Evolutionary conservation across 2,797 vertebrate species (phyloP).

Genomic region (Bryconaethiops microstoma): DNA sequence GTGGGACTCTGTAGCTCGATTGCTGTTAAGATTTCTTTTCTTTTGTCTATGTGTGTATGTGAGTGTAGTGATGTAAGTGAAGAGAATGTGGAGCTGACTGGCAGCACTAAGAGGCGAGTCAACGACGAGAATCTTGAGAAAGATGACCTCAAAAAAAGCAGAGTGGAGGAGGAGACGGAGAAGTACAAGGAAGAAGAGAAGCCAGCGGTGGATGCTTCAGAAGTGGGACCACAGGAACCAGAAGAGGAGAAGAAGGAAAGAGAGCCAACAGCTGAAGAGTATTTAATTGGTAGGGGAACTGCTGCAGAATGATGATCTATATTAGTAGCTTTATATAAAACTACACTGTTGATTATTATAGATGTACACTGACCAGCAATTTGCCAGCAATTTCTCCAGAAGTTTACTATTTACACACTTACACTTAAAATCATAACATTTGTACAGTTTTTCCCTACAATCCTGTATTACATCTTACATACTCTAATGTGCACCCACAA

Average conservation of each 20-base stretch:
- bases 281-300: conserved; percentile 69
- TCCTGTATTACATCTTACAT: no score
- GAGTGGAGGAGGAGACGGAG: conserved; percentile 64
- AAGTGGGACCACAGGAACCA: conserved; percentile 44
- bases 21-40: not conserved
- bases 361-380: no score
- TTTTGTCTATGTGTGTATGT: conserved; percentile 12
- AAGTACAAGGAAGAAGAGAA: conserved; percentile 31
- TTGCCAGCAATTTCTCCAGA: no score
- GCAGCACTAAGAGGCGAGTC: conserved; percentile 72
- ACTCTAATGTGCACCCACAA: no score
- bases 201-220: conserved; percentile 35
- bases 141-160: conserved; percentile 80
- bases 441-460: no score
- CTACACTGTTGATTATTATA: not conserved
- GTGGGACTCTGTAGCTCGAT: not conserved
- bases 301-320: not conserved
- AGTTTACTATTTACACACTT: no score
- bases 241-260: conserved; percentile 52
- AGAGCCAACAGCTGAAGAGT: conserved; percentile 47
- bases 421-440: no score
- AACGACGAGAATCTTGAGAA: conserved; percentile 68
- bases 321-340: not conserved
- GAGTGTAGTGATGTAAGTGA: conserved; percentile 41
- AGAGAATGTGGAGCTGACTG: conserved; percentile 65